Base-by-base conservation (phyloP, 2,888 invertebrate genomes). In the Netelia inedita region DNA sequence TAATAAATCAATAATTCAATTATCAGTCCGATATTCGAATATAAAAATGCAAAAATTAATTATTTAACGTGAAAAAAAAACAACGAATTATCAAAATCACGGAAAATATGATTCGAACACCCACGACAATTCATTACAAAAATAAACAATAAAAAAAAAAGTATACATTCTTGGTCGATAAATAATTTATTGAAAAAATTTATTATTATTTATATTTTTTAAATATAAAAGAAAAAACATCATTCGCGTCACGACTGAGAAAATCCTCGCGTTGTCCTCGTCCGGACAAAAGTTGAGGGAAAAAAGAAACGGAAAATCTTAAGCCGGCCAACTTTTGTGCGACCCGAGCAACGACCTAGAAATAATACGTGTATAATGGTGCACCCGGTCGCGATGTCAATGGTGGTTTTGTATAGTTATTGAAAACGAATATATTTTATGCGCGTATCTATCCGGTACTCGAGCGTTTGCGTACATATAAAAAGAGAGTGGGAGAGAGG, bases 391-490 rank as follows among this genome's bases (percentile, higher is more conserved):
- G n/a, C 9, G 14, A 21, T 50, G 23, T 41, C 59, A 61, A 61
- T 61, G 69, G 35, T 19, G 68, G 61, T 50, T 53, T 69, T 61
- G 28, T 78, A 61, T 61, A 19, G 9, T 59, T 53, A 61, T 69
- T 61, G 59, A 14, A 61, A 61, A 21, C 59, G 46, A 50, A 50
- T 74, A 63, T 53, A 61, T 43, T 46, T 74, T 46, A 16, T 59
- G 10, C 63, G 53, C 46, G 63, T 16, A 61, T n/a, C 35, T 16
- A 61, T n/a, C 35, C 50, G 35, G 35, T 46, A 11, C 14, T 16
- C 14, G 35, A n/a, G 19, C 16, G n/a, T 57, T 10, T 57, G 19
- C 9, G 21, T 57, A 57, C 1, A 19, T n/a, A 57, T 57, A 57
- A 19, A 19, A 57, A n/a, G 57, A 57, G 57, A 55, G 57, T 5